phyloP scores from a whole-genome alignment of 2,113 vertebrate species.

The Elaphurus davidianus region DNA sequence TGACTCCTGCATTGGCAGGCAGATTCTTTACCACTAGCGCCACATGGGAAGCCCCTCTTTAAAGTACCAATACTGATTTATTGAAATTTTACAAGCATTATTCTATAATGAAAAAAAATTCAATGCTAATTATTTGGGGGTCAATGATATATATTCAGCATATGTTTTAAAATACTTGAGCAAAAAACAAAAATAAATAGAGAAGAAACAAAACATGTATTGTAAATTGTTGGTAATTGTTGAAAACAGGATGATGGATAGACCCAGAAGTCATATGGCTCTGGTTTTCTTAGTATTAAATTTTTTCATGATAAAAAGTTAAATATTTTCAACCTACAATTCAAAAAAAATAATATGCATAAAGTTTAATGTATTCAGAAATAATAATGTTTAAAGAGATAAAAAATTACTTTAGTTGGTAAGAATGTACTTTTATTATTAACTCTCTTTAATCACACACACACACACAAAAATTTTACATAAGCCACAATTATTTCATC shows the following conservation, averaged over 20 bases:
- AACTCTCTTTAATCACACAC: background rate
- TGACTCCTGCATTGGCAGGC: background rate
- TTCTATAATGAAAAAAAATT: background rate
- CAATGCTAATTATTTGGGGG: background rate
- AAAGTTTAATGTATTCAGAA: background rate
- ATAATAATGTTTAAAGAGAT: background rate
- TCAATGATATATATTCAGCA: background rate
- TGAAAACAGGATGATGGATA: background rate
- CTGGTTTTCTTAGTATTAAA: background rate
- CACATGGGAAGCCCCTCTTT: background rate
- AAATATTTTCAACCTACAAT: background rate
- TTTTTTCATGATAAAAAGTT: background rate
- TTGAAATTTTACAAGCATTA: background rate
- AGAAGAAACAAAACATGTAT: background rate
- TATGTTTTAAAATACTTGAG: background rate
- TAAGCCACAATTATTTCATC: background rate
- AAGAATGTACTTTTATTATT: background rate
- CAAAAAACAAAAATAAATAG: background rate
- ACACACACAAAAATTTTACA: background rate
- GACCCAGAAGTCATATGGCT: background rate
- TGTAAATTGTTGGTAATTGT: background rate
- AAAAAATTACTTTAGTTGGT: background rate
- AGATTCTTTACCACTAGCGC: background rate
- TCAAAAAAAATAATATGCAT: background rate
- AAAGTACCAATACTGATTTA: background rate